Evolutionary conservation across 2,113 vertebrate genomes (phyloP).

Genomic region (Apteryx mantelli): DNA sequence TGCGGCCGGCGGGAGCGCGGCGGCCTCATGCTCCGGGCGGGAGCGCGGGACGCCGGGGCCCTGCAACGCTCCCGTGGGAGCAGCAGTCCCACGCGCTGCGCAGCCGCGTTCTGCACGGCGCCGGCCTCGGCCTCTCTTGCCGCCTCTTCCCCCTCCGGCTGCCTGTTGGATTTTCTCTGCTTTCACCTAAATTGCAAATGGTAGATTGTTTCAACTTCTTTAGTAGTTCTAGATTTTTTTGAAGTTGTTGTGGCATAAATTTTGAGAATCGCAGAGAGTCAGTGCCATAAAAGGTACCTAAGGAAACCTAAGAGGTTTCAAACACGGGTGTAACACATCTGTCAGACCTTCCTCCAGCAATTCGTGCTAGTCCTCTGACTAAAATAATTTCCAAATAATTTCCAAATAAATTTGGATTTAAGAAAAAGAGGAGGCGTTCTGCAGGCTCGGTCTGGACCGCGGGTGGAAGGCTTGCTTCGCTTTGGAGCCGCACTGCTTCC

Average conservation of each 20-base stretch:
- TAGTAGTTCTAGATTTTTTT: background rate
- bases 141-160: no score
- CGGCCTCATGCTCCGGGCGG: no score
- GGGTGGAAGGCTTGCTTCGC: background rate
- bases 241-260: background rate
- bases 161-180: background rate
- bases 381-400: background rate
- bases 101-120: no score
- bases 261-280: background rate
- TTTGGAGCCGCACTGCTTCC: background rate
- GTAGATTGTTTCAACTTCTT: background rate
- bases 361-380: background rate
- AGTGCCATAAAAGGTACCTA: background rate
- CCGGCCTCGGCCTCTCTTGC: no score
- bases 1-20: no score
- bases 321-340: rapidly evolving
- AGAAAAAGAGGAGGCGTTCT: background rate
- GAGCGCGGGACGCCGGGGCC: no score
- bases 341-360: background rate
- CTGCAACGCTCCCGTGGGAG: no score
- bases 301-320: background rate
- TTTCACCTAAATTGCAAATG: background rate
- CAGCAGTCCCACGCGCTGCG: no score
- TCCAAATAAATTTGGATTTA: background rate
- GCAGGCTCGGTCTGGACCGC: background rate